Evolutionary conservation across 2,113 vertebrate genomes (phyloP).

Genomic region (Porphyrio hochstetteri): DNA sequence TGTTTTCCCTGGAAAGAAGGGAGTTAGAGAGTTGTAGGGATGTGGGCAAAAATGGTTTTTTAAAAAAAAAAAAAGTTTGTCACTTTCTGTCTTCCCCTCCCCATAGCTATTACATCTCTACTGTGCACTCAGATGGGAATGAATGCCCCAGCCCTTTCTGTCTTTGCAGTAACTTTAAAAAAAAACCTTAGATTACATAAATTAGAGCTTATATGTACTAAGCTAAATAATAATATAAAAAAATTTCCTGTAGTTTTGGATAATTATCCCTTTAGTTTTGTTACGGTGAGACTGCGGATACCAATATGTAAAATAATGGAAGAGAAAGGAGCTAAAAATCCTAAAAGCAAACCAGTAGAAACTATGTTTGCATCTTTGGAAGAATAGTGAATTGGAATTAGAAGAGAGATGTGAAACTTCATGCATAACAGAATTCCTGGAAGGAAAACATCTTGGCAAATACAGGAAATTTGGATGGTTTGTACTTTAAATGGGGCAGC

Average conservation of each 20-base stretch:
- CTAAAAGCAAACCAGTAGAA: neutral
- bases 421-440: neutral
- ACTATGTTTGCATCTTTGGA: neutral
- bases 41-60: too few species aligned
- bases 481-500: neutral
- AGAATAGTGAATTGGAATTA: neutral
- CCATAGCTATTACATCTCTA: neutral
- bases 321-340: neutral
- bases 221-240: neutral
- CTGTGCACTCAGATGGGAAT: fast-evolving
- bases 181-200: neutral
- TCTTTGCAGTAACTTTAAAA: neutral
- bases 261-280: neutral
- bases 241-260: neutral
- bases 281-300: neutral
- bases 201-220: neutral
- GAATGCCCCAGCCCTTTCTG: neutral
- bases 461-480: neutral
- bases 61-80: neutral
- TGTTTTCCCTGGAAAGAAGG: neutral
- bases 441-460: neutral
- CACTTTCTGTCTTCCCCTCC: neutral
- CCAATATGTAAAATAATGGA: neutral
- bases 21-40: neutral
- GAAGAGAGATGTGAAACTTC: neutral